Evolutionary conservation across 2,888 invertebrate species (phyloP).

Genomic region (Dasypogon diadema): DNA sequence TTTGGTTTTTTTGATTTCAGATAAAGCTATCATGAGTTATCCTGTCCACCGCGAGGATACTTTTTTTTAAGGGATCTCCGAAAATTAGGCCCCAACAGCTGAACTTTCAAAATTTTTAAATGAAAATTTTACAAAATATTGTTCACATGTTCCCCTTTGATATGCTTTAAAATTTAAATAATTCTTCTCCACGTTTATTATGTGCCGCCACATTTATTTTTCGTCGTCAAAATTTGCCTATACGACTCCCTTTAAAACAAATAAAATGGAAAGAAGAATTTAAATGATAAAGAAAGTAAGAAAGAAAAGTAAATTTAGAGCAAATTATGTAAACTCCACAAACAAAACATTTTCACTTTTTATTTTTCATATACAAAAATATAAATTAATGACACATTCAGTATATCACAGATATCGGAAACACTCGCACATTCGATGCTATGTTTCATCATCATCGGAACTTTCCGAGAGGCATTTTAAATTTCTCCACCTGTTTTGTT

Average conservation of each 20-base stretch:
- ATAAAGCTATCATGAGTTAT: constrained; percentile 3
- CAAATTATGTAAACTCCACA: no score
- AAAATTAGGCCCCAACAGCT: no score
- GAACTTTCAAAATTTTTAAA: not conserved
- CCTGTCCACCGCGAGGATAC: not conserved
- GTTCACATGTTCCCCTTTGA: not conserved
- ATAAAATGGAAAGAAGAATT: no score
- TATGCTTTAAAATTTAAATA: not conserved
- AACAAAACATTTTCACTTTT: no score
- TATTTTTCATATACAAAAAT: no score
- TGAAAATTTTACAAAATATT: not conserved
- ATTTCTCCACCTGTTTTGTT: not conserved
- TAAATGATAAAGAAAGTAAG: no score
- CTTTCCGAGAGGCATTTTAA: constrained; percentile 6
- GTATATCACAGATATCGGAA: not conserved
- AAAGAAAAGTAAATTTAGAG: no score
- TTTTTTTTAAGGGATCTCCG: not conserved
- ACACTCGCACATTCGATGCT: not conserved
- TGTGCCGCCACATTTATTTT: no score
- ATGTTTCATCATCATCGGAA: constrained; percentile 11
- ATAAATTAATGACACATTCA: not conserved
- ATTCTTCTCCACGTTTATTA: no score
- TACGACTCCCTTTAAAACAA: no score
- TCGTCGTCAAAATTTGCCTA: no score
- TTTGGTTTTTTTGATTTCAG: not conserved